These are phyloP conservation scores for Prunella himalayana DNA, from an alignment of 2,113 vertebrate genomes.

Conservation along the genomic window DNA sequence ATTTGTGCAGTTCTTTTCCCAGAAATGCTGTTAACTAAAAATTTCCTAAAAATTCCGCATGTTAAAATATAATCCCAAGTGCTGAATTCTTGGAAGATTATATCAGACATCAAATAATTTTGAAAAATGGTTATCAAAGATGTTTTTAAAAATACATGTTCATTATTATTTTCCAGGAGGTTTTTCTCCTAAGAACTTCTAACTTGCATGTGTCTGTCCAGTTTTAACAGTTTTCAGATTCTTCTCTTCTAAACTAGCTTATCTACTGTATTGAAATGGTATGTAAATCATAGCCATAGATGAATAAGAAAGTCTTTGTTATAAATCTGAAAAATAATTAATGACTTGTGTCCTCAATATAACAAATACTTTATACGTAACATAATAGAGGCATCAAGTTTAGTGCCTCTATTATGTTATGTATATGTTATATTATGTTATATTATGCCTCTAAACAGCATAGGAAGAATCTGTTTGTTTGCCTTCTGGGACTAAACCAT, in stretches of 20 bases:
- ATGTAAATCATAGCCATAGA: neutral
- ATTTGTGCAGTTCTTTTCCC: neutral
- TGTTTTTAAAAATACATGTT: neutral
- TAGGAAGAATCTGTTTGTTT: neutral
- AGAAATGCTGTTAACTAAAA: neutral
- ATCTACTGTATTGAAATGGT: neutral
- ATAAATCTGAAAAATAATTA: neutral
- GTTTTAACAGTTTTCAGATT: neutral
- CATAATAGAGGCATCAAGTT: neutral
- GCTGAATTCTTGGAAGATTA: neutral
- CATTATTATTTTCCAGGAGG: neutral
- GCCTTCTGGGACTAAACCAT: neutral
- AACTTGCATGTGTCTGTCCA: neutral
- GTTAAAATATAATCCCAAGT: neutral
- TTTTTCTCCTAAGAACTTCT: neutral
- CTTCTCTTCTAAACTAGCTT: neutral
- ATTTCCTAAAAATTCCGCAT: neutral
- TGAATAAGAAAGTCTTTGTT: neutral
- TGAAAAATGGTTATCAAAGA: neutral
- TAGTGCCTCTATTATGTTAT: too few relatives aligned
- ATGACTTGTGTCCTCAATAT: neutral
- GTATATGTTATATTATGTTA: too few relatives aligned
- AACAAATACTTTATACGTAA: neutral
- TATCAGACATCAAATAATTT: neutral
- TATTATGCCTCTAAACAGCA: too few relatives aligned